Conservation (phyloP, 2,888 invertebrate species). For the Nymphalis c-album region DNA sequence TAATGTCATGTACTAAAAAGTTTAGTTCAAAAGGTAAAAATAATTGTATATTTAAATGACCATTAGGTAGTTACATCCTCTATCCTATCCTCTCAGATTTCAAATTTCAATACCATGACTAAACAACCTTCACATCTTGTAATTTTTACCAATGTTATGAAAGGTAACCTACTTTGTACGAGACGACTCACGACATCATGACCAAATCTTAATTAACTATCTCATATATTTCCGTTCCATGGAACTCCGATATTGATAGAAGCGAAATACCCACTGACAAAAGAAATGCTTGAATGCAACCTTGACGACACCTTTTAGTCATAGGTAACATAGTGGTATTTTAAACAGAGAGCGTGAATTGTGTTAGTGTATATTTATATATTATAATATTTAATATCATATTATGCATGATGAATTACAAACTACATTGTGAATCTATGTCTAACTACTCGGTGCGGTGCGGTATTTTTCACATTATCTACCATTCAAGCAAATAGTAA, state of each 20-base stretch:
- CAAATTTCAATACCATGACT: conserved; percentile 27
- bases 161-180: conserved; percentile 34
- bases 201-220: conserved; percentile 38
- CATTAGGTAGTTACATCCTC: neutral
- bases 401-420: no score
- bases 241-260: conserved; percentile 35
- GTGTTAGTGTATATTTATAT: no score
- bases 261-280: conserved; percentile 25
- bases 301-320: conserved; percentile 27
- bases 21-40: no score
- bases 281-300: conserved; percentile 30
- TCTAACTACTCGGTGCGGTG: no score
- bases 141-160: conserved; percentile 23
- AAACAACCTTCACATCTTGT: conserved; percentile 9
- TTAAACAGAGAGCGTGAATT: neutral
- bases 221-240: conserved; percentile 39
- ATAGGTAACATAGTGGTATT: conserved; percentile 24
- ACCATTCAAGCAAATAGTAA: no score
- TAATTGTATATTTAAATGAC: no score
- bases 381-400: no score
- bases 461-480: no score
- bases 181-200: conserved; percentile 35
- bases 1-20: no score
- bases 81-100: neutral
- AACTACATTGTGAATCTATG: no score